These are phyloP conservation scores for Thereuonema tuberculata DNA, from an alignment of 1,140 invertebrate genomes.

Conservation along the genomic window DNA sequence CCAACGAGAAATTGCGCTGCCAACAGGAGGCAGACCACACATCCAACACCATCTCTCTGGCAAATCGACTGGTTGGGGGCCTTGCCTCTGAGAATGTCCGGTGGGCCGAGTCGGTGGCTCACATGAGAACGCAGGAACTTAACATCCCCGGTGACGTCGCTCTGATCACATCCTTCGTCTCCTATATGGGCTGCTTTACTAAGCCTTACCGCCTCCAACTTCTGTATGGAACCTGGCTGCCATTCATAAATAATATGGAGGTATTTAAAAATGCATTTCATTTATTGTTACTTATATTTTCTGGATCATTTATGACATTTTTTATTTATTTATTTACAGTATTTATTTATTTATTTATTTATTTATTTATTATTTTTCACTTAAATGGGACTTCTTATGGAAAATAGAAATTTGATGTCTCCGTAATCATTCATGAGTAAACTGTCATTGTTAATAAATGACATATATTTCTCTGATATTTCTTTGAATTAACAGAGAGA, in stretches of 20 bases:
- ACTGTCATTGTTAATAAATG: no score
- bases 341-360: no score
- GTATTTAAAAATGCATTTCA: no score
- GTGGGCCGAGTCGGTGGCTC: conserved; percentile 87
- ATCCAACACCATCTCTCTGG: conserved; percentile 73
- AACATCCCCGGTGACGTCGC: conserved; percentile 86
- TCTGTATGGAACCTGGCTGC: conserved; percentile 51
- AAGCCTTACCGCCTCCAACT: conserved; percentile 80
- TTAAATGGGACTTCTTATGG: no score
- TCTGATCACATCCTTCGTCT: conserved; percentile 88
- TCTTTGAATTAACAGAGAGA: no score
- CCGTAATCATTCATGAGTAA: no score
- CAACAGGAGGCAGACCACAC: conserved; percentile 82
- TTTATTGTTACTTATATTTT: no score
- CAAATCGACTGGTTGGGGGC: conserved; percentile 85
- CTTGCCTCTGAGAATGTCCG: conserved; percentile 88
- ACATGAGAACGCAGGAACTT: conserved; percentile 69
- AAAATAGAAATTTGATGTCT: no score
- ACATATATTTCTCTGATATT: no score
- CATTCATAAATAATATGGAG: conserved; percentile 32
- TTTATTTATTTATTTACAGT: no score
- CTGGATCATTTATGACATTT: no score
- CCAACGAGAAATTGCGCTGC: conserved; percentile 74
- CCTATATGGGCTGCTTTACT: conserved; percentile 91
- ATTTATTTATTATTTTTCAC: no score